Conservation (phyloP, 2,888 invertebrate genomes). For the Theristus sp. region DNA sequence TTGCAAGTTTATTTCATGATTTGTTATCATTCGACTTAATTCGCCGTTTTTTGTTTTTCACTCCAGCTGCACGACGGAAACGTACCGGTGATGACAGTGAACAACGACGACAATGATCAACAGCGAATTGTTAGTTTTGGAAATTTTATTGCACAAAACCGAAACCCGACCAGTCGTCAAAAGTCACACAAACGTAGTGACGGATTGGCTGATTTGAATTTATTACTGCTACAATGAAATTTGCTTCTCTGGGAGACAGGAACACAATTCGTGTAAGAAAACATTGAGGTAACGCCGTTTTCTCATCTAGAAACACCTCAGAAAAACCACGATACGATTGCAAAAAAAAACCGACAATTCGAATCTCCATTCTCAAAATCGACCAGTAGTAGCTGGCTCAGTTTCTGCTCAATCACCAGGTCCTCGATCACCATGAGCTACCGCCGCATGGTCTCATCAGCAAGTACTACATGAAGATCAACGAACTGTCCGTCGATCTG, state of each 20-base stretch:
- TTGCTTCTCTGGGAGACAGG: not conserved
- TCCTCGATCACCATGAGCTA: constrained; percentile 20
- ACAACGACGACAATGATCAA: not conserved
- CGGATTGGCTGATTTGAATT: no score
- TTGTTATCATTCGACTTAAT: no score
- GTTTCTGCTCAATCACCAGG: not conserved
- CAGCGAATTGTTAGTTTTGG: not conserved
- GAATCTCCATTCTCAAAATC: not conserved
- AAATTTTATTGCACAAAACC: no score
- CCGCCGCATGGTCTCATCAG: constrained; percentile 17
- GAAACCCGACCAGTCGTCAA: no score
- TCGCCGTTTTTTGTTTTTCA: not conserved
- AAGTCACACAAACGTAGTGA: no score
- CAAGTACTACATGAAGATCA: not conserved
- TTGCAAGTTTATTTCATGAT: no score
- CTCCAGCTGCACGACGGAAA: not conserved
- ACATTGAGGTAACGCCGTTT: no score
- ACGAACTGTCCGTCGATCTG: constrained; percentile 43
- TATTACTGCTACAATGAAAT: no score
- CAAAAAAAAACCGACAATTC: not conserved
- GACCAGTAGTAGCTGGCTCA: not conserved
- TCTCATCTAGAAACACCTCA: no score
- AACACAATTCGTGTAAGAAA: no score
- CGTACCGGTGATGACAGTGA: not conserved
- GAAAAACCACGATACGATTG: no score